Base-by-base conservation (phyloP, 2,888 invertebrate genomes). In the Tuta absoluta region DNA sequence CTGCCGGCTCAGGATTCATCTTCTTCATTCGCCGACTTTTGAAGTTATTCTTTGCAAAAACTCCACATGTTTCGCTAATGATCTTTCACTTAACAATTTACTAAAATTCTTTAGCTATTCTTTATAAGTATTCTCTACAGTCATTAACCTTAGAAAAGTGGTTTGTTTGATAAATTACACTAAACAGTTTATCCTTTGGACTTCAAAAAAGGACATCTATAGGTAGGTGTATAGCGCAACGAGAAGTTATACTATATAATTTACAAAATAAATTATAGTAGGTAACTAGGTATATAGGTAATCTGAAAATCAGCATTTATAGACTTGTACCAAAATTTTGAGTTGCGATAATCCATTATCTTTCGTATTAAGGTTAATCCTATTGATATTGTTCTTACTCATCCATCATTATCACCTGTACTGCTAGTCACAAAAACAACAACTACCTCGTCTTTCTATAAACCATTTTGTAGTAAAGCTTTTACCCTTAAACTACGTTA, bases 21-120 rank as follows among this genome's bases (percentile, higher is more conserved):
- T 60, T 60, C 60, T 23, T 21, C 24, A 23, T 14, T 60, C 60
- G 45, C 45, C 45, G 45, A 23, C 24, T 12, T 2, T 23, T n/a
- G 41, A n/a, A n/a, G 24, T 41, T 14, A 41, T 14, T 45, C 21
- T 33, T 45, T 5, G 60, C 38, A 58, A 57, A 57, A 57, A 58
- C 58, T 58, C 14, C n/a, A 11, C 14, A 21, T 24, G 53, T 37
- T 17, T 33, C 19, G 38, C 19, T 37, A 37, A 57, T 38, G 38
- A 19, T 28, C 33, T 56, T 33, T 33, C 17, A 17, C 53, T 28
- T 7, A 24, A 53, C n/a, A 7, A 49, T 49, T 53, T 1, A 23
- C 51, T 51, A 14, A 24, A 24, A 45, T 3, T n/a, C 17, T 45
- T 17, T 17, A 17, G 17, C n/a, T 17, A 45, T 17, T 45, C 4